Conservation (phyloP, 2,888 invertebrate species). For the Uropetala carovei region DNA sequence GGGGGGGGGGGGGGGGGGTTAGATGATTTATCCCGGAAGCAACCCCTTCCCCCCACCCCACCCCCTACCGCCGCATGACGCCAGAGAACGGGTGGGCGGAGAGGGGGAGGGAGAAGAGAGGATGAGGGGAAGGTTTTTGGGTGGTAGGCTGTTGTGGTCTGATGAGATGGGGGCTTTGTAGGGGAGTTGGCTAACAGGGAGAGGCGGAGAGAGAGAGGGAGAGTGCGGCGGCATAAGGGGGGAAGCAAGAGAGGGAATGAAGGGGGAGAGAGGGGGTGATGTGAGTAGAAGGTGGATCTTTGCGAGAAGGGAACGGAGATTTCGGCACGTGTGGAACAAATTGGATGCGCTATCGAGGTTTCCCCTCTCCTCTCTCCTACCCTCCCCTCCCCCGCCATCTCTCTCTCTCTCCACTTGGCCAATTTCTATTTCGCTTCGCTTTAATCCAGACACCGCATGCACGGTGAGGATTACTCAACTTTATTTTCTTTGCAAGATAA, state of each 20-base stretch:
- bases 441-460: too few species aligned
- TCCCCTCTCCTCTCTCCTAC: background rate
- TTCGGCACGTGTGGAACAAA: slow-evolving; percentile 63
- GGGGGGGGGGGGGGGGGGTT: background rate
- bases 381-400: too few species aligned
- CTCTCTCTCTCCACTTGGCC: too few species aligned
- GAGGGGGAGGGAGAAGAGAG: background rate
- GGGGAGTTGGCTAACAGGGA: too few species aligned
- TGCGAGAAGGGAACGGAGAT: slow-evolving; percentile 34
- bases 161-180: background rate
- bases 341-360: slow-evolving; percentile 41
- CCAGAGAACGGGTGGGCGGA: background rate
- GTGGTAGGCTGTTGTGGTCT: background rate
- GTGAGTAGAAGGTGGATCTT: background rate
- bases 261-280: background rate
- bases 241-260: too few species aligned
- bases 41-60: background rate
- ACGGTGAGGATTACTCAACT: too few species aligned
- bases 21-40: slow-evolving; percentile 32
- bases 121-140: background rate
- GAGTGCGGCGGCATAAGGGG: background rate
- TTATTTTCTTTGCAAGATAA: too few species aligned
- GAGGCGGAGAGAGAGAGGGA: background rate
- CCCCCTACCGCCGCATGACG: background rate
- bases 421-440: too few species aligned